Evolutionary conservation across 35 echinoderm and acorn worm species (phyloP), one percentile per base, ranked within the genome.

Genomic region (Eucidaris tribuloides): DNA sequence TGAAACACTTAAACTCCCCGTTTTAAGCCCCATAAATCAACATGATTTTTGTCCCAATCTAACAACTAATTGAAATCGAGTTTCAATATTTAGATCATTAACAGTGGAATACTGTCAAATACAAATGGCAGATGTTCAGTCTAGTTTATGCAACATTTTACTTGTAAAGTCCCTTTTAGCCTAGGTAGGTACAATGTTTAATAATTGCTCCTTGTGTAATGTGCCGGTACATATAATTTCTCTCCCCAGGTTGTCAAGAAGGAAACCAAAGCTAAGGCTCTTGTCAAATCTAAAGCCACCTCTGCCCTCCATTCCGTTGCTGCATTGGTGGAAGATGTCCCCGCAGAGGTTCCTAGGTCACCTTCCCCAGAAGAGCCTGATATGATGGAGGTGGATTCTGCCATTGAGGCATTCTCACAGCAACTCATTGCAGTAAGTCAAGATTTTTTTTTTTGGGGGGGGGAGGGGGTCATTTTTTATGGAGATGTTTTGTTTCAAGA

Each of bases 221-320:
- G 5, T 15, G 5, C 33, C n/a, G n/a, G n/a, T n/a, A n/a, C n/a
- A n/a, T n/a, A n/a, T n/a, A 35, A 72, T 40, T 17, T 83, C 76
- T 49, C 14, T 78, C 36, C 64, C 30, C 59, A 93, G 91, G 84
- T 68, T 36, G 32, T 76, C 22, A 93, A 93, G 60, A 94, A 94
- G 82, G 84, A 88, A 25, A 37, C 48, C 2, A 96, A 49, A 59
- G n/a, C 81, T 50, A 85, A 81, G 34, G 42, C 62, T 17, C 62
- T 97, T 80, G 76, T 50, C 15, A 97, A 97, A 65, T 88, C 89
- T 49, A 97, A 92, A 60, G 89, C 84, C 7, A 92, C 94, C 23
- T 87, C 78, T 49, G 91, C 89, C 18, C 89, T 92, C 0, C 85
- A 89, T 18, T 80, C 85, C 0, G 71, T 97, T 13, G 38, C 44